Evolutionary conservation across 2,797 vertebrate species (phyloP).

Genomic region (Triplophysa bombifrons): DNA sequence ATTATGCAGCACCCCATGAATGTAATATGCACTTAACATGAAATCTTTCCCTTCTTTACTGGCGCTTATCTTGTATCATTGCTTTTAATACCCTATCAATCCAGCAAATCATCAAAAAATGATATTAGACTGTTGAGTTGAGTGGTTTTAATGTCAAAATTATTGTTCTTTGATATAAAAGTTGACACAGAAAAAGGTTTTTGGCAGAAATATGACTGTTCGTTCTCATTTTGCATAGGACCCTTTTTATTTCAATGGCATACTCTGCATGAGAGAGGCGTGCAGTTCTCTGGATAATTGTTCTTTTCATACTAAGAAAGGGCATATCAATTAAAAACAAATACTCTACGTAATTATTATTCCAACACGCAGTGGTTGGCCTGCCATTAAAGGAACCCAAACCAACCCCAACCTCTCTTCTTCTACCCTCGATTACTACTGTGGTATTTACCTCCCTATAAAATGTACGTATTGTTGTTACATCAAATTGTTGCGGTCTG

Average conservation of each 20-base stretch:
- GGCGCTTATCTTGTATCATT: slow-evolving; percentile 75
- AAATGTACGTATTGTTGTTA: slow-evolving; percentile 66
- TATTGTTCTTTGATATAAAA: slow-evolving; percentile 74
- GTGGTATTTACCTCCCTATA: slow-evolving; percentile 67
- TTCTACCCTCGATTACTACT: slow-evolving; percentile 58
- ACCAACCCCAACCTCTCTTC: slow-evolving; percentile 51
- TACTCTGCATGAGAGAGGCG: slow-evolving; percentile 78
- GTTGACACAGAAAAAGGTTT: slow-evolving; percentile 66
- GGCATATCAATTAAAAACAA: slow-evolving; percentile 85
- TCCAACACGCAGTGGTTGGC: slow-evolving; percentile 77
- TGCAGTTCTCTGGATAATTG: slow-evolving; percentile 78
- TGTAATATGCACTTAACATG: slow-evolving; percentile 78
- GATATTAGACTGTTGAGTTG: slow-evolving; percentile 74
- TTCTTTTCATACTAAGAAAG: slow-evolving; percentile 84
- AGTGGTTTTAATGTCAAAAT: slow-evolving; percentile 75
- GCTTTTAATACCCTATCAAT: slow-evolving; percentile 82
- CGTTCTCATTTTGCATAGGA: slow-evolving; percentile 77
- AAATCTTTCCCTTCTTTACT: slow-evolving; percentile 77
- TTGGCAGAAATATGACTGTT: slow-evolving; percentile 66
- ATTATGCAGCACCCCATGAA: slow-evolving; percentile 75
- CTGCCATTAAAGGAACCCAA: slow-evolving; percentile 67
- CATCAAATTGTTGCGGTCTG: slow-evolving; percentile 62
- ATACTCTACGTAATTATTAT: slow-evolving; percentile 82
- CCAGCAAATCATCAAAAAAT: slow-evolving; percentile 79
- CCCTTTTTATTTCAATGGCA: slow-evolving; percentile 78